Evolutionary conservation across 92 coral and sea anemone genomes (phyloP).

Genomic region (Hydrozoanthus gracilis): DNA sequence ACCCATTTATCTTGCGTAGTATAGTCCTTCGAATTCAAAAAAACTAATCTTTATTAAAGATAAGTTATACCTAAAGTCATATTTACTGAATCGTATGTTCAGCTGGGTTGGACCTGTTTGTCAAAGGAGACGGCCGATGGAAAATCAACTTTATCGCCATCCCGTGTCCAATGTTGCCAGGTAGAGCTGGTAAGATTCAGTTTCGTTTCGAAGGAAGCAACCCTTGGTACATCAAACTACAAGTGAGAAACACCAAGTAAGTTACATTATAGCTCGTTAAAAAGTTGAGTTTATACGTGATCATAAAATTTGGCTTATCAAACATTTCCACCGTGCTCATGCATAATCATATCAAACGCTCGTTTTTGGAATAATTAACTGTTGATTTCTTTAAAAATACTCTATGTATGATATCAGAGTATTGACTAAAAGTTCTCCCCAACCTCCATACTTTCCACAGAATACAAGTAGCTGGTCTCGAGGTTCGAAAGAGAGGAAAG

Average conservation of each 20-base stretch:
- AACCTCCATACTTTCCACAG: slow-evolving; percentile 29
- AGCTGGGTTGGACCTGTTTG: slow-evolving; percentile 74
- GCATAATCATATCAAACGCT: too few relatives aligned
- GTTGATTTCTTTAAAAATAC: too few relatives aligned
- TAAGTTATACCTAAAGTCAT: too few relatives aligned
- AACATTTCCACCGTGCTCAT: too few relatives aligned
- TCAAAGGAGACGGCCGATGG: slow-evolving; percentile 84
- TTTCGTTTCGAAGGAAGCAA: slow-evolving; percentile 87
- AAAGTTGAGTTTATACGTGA: too few relatives aligned
- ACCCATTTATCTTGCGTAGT: too few relatives aligned
- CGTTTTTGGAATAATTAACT: too few relatives aligned
- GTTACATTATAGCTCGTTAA: neutral
- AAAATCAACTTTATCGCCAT: slow-evolving; percentile 67
- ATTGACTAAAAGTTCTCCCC: too few relatives aligned
- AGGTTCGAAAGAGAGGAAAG: slow-evolving; percentile 56
- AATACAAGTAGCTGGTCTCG: slow-evolving; percentile 81
- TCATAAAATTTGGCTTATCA: too few relatives aligned
- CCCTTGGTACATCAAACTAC: slow-evolving; percentile 85
- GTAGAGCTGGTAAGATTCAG: slow-evolving; percentile 69
- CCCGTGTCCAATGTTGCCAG: slow-evolving; percentile 73
- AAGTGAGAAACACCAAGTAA: slow-evolving; percentile 81
- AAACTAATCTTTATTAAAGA: too few relatives aligned
- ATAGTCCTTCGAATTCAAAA: too few relatives aligned
- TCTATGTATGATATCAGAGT: too few relatives aligned
- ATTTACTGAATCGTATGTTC: neutral